These are phyloP conservation scores for Rhineura floridana DNA, from an alignment of 2,113 vertebrate species.

Conservation along the genomic window DNA sequence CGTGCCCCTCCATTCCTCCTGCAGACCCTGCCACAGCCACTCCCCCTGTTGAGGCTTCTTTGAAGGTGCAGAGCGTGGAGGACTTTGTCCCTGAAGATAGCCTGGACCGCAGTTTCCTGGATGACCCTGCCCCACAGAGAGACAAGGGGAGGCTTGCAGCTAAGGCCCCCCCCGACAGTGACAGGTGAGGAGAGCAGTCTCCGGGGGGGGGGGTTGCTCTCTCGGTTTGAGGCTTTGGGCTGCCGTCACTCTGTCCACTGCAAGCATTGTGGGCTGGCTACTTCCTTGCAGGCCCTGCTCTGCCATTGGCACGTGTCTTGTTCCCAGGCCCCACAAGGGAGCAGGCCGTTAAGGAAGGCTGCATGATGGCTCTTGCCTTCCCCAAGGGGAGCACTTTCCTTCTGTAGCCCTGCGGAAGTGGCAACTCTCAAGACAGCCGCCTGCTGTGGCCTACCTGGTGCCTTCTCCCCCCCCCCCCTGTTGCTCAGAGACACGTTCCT, in stretches of 20 bases:
- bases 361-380: too few relatives aligned
- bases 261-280: background rate
- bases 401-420: too few relatives aligned
- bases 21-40: slow-evolving; percentile 58
- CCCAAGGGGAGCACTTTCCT: background rate
- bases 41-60: slow-evolving; percentile 50
- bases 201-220: fast-evolving
- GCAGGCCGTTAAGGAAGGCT: too few relatives aligned
- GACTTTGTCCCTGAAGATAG: slow-evolving; percentile 92
- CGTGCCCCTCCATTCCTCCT: background rate
- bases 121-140: slow-evolving; percentile 75
- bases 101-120: slow-evolving; percentile 91
- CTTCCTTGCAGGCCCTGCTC: background rate
- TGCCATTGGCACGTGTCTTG: too few relatives aligned
- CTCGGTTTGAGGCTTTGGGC: background rate
- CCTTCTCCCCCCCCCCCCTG: too few relatives aligned
- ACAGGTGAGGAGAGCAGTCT: slow-evolving; percentile 79
- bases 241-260: too few relatives aligned
- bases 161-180: slow-evolving; percentile 77
- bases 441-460: too few relatives aligned
- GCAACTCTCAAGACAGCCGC: too few relatives aligned
- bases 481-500: too few relatives aligned
- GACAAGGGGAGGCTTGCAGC: slow-evolving; percentile 50
- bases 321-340: too few relatives aligned
- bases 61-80: slow-evolving; percentile 84